Evolutionary conservation across 1,140 invertebrate species (phyloP).

Genomic region (Drosophila pseudoananassae): DNA sequence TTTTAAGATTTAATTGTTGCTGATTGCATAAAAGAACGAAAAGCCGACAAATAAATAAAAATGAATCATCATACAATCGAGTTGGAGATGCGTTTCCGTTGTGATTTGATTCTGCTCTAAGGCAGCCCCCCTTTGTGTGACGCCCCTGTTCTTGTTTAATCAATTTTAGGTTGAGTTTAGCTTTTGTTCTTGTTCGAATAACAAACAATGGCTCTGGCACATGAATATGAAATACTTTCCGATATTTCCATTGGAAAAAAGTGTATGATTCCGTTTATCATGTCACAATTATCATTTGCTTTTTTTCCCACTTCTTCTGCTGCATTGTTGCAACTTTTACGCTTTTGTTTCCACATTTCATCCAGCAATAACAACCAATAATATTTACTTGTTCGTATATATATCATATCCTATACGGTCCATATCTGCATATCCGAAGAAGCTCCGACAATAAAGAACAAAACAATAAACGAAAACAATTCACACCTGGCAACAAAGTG

Average conservation of each 20-base stretch:
- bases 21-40: constrained; percentile 64
- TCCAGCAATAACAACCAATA: constrained; percentile 17
- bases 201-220: background rate
- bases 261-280: constrained; percentile 46
- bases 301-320: background rate
- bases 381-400: background rate
- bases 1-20: constrained; percentile 70
- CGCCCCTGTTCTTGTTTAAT: constrained; percentile 33
- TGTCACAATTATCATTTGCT: constrained; percentile 63
- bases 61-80: constrained; percentile 26
- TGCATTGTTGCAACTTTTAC: constrained; percentile 74
- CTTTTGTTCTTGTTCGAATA: constrained; percentile 23
- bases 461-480: constrained; percentile 25
- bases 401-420: constrained; percentile 3
- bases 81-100: constrained; percentile 33
- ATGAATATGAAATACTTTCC: background rate
- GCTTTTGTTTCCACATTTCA: constrained; percentile 55
- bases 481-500: constrained; percentile 13
- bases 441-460: constrained; percentile 2
- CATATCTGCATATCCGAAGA: background rate
- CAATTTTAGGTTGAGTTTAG: constrained; percentile 37
- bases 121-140: background rate
- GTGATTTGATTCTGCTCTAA: background rate
- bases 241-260: background rate
- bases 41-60: constrained; percentile 20